Percentiles rank a stretch among this genome's conserved stretches.
These are phyloP conservation scores for Sylvilagus floridanus DNA, from an alignment of 2,797 vertebrate genomes.

Conservation along the genomic window DNA sequence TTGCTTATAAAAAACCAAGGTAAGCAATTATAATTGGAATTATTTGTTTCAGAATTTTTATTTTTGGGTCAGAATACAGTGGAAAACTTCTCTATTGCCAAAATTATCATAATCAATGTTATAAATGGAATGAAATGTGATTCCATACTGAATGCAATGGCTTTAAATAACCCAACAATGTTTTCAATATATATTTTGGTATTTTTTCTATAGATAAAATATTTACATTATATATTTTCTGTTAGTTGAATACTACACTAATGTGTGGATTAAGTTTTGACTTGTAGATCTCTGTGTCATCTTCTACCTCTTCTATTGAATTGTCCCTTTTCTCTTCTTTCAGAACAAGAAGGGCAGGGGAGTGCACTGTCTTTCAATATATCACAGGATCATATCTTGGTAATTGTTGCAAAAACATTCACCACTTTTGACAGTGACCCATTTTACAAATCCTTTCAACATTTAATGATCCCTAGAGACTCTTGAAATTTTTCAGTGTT, in stretches of 20 bases:
- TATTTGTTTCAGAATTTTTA: conserved; percentile 28
- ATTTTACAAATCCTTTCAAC: conserved; percentile 57
- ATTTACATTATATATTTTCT: not conserved
- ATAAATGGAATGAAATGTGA: conserved; percentile 2
- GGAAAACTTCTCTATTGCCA: conserved; percentile 26
- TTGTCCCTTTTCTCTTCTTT: not conserved
- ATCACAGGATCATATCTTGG: not conserved
- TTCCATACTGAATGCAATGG: not conserved
- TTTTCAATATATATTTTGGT: conserved; percentile 29
- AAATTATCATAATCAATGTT: conserved; percentile 42
- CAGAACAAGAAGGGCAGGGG: not conserved
- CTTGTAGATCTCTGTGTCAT: not conserved
- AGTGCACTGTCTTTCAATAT: not conserved
- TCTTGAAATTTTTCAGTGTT: conserved; percentile 35
- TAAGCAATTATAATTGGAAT: conserved; percentile 8
- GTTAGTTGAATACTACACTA: not conserved
- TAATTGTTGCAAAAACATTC: not conserved
- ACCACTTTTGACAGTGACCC: conserved; percentile 45
- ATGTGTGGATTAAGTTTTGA: not conserved
- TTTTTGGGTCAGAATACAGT: not conserved
- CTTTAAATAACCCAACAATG: conserved; percentile 29
- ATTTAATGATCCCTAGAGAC: conserved; percentile 25
- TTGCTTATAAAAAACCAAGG: conserved; percentile 49
- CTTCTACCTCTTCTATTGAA: not conserved
- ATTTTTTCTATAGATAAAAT: conserved; percentile 31